A percentile compares a stretch with the other conserved stretches of the same genome.
phyloP scores from a whole-genome alignment of 1,140 invertebrate species.

The Dendrolimus punctatus region DNA sequence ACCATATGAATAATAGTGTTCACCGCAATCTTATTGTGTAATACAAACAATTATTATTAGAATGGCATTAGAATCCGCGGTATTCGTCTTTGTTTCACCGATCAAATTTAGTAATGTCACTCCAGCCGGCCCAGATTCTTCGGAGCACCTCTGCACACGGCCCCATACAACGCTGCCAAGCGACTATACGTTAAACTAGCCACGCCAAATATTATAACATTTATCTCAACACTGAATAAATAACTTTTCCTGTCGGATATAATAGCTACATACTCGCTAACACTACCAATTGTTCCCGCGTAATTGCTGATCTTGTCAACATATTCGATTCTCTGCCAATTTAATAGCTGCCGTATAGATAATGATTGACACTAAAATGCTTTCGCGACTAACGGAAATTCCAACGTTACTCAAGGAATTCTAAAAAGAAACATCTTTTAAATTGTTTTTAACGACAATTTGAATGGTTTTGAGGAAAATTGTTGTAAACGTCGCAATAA shows the following conservation, averaged over 20 bases:
- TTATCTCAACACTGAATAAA: conserved; percentile 40
- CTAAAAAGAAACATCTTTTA: too few relatives aligned
- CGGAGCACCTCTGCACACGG: conserved; percentile 58
- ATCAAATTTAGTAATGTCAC: conserved; percentile 70
- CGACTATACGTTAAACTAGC: conserved; percentile 36
- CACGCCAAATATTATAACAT: conserved; percentile 50
- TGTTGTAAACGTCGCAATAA: too few relatives aligned
- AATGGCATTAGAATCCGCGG: conserved; percentile 29
- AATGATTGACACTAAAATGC: not conserved
- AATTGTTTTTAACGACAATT: too few relatives aligned
- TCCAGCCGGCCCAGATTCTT: conserved; percentile 66
- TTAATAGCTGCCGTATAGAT: not conserved
- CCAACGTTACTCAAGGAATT: too few relatives aligned
- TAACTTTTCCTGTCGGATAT: conserved; percentile 48
- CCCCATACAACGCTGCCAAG: conserved; percentile 53
- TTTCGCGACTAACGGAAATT: too few relatives aligned
- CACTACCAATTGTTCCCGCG: conserved; percentile 9
- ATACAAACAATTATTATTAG: conserved; percentile 2
- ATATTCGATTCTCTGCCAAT: not conserved
- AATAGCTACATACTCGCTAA: conserved; percentile 29
- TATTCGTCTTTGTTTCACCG: conserved; percentile 53
- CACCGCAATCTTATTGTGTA: conserved; percentile 1
- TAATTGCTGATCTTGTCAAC: not conserved
- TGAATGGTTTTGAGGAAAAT: too few relatives aligned
- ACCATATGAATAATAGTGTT: too few relatives aligned